Evolutionary conservation across 2,113 vertebrate species (phyloP).

Genomic region (Ochotona princeps): DNA sequence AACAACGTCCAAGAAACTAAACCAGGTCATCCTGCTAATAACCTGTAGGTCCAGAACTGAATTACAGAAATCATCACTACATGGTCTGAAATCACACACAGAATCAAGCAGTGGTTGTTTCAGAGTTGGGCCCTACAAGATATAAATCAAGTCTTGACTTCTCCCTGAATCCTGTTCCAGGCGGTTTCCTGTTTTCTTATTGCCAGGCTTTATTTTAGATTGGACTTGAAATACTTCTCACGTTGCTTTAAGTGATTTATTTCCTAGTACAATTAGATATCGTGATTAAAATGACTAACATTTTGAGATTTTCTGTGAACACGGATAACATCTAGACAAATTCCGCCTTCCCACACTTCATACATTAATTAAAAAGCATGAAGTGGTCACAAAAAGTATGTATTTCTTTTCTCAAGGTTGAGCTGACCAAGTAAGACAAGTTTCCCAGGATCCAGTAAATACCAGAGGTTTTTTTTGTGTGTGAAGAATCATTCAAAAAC

Average conservation of each 20-base stretch:
- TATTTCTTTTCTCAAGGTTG: background rate
- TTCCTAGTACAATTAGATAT: conserved; percentile 59
- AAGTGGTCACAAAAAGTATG: background rate
- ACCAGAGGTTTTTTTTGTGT: background rate
- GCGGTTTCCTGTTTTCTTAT: conserved; percentile 76
- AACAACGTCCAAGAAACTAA: background rate
- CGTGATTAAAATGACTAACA: conserved; percentile 61
- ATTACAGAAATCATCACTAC: conserved; percentile 20
- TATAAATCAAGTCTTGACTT: conserved; percentile 70
- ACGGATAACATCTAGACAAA: conserved; percentile 53
- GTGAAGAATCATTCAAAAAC: background rate
- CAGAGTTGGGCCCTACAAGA: background rate
- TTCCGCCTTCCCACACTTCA: background rate
- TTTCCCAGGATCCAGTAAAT: background rate
- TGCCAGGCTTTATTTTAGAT: conserved; percentile 73
- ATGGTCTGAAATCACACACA: background rate
- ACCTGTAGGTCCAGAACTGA: conserved; percentile 7
- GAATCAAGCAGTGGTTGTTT: background rate
- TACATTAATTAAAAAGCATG: background rate
- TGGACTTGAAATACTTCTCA: conserved; percentile 71
- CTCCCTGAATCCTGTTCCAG: conserved; percentile 67
- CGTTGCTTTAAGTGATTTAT: conserved; percentile 71
- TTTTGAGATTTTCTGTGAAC: conserved; percentile 45
- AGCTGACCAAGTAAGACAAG: conserved; percentile 22
- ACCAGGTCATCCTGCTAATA: background rate